These are phyloP conservation scores for Genyomyrus donnyi DNA, from an alignment of 2,113 vertebrate species.

Conservation along the genomic window DNA sequence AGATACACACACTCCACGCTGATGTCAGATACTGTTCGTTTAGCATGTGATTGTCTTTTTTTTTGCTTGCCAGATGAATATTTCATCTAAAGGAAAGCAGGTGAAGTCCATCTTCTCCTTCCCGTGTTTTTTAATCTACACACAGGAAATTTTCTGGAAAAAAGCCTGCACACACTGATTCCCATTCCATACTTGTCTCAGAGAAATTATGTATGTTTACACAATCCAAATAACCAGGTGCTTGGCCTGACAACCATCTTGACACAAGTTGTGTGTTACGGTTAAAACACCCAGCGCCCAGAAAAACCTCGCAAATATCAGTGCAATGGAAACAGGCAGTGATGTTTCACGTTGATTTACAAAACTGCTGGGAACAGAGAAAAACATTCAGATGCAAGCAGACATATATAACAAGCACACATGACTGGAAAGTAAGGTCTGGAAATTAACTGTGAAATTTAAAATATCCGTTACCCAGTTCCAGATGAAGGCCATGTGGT, in stretches of 20 bases:
- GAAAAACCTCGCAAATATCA: neutral
- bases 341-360: neutral
- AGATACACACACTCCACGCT: neutral
- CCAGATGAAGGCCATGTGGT: neutral
- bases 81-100: neutral
- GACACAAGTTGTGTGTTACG: neutral
- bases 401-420: neutral
- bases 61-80: neutral
- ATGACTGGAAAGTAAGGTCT: neutral
- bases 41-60: neutral
- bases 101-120: neutral
- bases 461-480: neutral
- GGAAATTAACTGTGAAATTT: neutral
- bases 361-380: neutral
- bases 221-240: neutral
- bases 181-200: neutral
- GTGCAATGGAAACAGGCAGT: neutral
- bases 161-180: neutral
- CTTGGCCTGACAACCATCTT: neutral
- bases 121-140: neutral
- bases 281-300: neutral
- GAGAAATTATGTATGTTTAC: conserved; percentile 3
- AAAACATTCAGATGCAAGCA: neutral
- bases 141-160: neutral
- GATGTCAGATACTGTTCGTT: neutral